phyloP scores from a whole-genome alignment of 1,140 invertebrate species.

The Homarus americanus region DNA sequence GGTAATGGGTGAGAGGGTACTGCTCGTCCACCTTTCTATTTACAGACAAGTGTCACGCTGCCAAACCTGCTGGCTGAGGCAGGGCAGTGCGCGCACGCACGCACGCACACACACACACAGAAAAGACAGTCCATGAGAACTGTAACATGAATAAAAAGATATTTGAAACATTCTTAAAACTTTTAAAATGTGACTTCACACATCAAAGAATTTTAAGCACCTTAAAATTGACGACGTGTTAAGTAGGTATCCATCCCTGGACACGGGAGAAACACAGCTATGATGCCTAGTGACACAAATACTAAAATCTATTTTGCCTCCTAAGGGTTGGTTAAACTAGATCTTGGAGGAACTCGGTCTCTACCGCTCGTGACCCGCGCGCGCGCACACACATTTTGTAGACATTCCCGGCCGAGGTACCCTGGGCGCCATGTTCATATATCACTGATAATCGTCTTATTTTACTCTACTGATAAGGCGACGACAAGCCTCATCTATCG shows the following conservation, averaged over 20 bases:
- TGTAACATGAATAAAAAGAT: background rate
- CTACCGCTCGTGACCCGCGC: background rate
- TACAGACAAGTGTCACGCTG: background rate
- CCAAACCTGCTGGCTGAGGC: no score
- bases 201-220: conserved; percentile 35
- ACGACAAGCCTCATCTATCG: background rate
- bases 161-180: conserved; percentile 30
- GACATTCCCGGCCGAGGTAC: background rate
- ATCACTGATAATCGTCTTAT: background rate
- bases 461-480: background rate
- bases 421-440: conserved; percentile 13
- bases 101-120: background rate
- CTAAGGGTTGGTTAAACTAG: conserved; percentile 18
- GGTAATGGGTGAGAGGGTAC: no score
- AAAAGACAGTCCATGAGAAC: background rate
- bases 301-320: background rate
- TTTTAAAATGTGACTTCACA: conserved; percentile 40
- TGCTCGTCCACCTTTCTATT: no score
- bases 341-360: background rate
- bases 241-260: background rate
- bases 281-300: conserved; percentile 9
- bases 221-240: conserved; percentile 50
- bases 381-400: conserved; percentile 4
- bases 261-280: background rate
- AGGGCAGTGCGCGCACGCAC: background rate